Base-by-base conservation (phyloP, 2,888 invertebrate species). In the Strigamia crassipes region DNA sequence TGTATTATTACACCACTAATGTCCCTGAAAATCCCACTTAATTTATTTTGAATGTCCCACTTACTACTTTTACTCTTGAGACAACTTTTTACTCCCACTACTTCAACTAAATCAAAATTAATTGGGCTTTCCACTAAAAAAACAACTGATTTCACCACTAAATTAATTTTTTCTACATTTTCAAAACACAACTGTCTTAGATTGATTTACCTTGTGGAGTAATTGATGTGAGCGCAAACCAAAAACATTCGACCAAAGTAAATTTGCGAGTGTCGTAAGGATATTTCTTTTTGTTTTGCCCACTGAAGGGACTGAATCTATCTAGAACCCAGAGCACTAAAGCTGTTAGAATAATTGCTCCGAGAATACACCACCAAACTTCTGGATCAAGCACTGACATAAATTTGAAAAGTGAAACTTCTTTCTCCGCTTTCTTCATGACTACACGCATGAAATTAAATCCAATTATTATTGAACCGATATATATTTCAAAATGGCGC, bases 171-270 rank as follows among this genome's bases (percentile, higher is more conserved):
- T n/a, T n/a, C n/a, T n/a, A n/a, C n/a, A n/a, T n/a, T n/a, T n/a
- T n/a, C n/a, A n/a, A n/a, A n/a, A n/a, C n/a, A n/a, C n/a, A n/a
- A n/a, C n/a, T n/a, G n/a, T n/a, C n/a, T n/a, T n/a, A n/a, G n/a
- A n/a, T 21, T 77, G 6, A 13, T 10, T 27, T 83, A 85, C 86
- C 86, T 83, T 96, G 96, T 0, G 96, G 95, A 0, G 96, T 96
- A 87, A 96, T 96, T 0, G 96, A 96, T 0, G 96, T 96, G 79
- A 96, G 87, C 0, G 96, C 95, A 86, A 96, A 96, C 96, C 96
- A 97, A 86, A 96, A 94, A 85, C 95, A 95, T 88, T 97, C 96
- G 85, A 95, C 94, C 10, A 96, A 87, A 0, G 95, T 94, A 86
- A 96, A 96, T 84, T 94, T 92, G 85, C 95, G 94, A 87, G 6